Conservation (phyloP, 1,140 invertebrate species). For the Bombus vancouverensis region DNA sequence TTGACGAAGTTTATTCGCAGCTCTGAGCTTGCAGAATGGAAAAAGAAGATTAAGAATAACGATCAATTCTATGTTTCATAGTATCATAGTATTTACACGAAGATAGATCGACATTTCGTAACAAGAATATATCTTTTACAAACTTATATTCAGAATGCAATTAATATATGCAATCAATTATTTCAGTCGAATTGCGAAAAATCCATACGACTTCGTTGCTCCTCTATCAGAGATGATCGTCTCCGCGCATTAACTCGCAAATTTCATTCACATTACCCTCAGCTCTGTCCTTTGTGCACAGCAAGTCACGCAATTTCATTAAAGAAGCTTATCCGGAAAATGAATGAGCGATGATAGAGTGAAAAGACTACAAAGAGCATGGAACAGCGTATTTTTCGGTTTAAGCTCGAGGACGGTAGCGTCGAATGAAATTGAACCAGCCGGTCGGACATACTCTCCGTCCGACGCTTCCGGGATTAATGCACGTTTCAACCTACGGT, state of each 20-base stretch:
- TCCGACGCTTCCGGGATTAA: neutral
- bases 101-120: too few species aligned
- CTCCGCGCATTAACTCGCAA: neutral
- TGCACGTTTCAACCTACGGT: neutral
- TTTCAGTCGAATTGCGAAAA: neutral
- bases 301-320: constrained; percentile 22
- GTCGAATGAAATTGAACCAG: constrained; percentile 9
- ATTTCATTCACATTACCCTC: neutral
- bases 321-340: constrained; percentile 19
- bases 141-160: neutral
- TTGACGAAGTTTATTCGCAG: too few species aligned
- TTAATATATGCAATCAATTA: neutral
- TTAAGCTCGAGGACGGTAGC: neutral
- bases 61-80: too few species aligned
- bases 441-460: neutral
- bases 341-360: constrained; percentile 16
- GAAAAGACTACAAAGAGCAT: constrained; percentile 4
- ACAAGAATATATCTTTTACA: too few species aligned
- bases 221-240: too few species aligned
- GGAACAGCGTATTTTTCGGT: neutral
- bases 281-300: neutral
- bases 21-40: too few species aligned
- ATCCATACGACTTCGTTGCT: neutral
- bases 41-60: too few species aligned
- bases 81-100: too few species aligned